Evolutionary conservation across 2,113 vertebrate genomes (phyloP).

Genomic region (Bothrops jararaca): DNA sequence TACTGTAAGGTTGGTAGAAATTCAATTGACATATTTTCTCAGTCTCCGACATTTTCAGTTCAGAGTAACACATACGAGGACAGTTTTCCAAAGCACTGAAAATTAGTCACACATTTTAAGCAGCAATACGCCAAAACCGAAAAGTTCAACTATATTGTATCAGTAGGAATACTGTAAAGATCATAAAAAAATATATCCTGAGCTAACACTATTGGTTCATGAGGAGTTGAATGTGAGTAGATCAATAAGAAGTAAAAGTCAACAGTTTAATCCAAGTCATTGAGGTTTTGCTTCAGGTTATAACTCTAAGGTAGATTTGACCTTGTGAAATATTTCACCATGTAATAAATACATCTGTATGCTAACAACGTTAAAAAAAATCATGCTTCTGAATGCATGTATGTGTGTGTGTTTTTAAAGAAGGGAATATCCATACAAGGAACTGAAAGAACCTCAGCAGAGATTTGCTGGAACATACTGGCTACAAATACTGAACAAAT

Average conservation of each 20-base stretch:
- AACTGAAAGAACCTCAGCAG: background rate
- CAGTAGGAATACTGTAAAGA: background rate
- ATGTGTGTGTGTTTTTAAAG: constrained; percentile 17
- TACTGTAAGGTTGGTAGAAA: background rate
- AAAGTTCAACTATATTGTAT: constrained; percentile 4
- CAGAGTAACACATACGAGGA: background rate
- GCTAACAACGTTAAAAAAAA: constrained; percentile 17
- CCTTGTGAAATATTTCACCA: background rate
- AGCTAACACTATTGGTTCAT: background rate
- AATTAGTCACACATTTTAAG: background rate
- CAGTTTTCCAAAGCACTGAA: constrained; percentile 13
- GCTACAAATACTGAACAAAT: background rate
- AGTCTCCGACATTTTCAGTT: background rate
- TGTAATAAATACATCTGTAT: constrained; percentile 1
- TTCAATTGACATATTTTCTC: background rate
- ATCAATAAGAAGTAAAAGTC: constrained; percentile 3
- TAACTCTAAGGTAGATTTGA: background rate
- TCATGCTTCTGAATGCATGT: background rate
- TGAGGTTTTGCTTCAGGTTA: background rate
- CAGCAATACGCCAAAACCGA: background rate
- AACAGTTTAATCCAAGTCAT: background rate
- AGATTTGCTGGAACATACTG: background rate
- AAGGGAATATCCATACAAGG: background rate
- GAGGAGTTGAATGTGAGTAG: background rate
- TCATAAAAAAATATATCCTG: background rate